phyloP scores from a whole-genome alignment of 2,113 vertebrate species.

The Atlantisia rogersi region DNA sequence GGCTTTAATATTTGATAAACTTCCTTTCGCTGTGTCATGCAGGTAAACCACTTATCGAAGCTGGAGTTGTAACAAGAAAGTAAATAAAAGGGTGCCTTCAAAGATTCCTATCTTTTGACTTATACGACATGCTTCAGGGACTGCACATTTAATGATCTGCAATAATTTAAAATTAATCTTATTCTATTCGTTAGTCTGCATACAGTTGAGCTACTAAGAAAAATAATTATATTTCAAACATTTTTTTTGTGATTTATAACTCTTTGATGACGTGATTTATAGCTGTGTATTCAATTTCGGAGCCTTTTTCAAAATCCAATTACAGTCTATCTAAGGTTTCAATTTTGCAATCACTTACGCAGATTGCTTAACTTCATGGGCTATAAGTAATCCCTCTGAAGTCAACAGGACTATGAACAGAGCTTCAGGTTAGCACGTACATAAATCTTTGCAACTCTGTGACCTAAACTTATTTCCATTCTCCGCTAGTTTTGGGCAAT shows the following conservation, averaged over 20 bases:
- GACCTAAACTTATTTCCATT: background rate
- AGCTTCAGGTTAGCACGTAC: background rate
- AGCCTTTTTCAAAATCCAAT: constrained; percentile 58
- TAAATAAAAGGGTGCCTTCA: constrained; percentile 50
- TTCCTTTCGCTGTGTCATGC: background rate
- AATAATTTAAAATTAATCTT: constrained; percentile 21
- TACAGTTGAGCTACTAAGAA: background rate
- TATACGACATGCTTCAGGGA: background rate
- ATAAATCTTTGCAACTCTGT: constrained; percentile 9
- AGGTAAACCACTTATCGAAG: constrained; percentile 11
- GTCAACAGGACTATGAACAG: constrained; percentile 18
- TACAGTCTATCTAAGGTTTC: constrained; percentile 39
- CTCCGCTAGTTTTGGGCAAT: background rate
- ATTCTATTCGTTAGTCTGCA: constrained; percentile 14
- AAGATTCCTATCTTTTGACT: background rate
- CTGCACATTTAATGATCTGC: background rate
- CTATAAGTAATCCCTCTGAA: constrained; percentile 37
- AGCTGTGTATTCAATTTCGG: constrained; percentile 23
- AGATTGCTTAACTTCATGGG: constrained; percentile 47
- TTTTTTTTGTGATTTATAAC: background rate
- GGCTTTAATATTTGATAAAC: constrained; percentile 53
- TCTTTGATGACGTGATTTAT: background rate
- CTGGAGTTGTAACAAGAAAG: constrained; percentile 20
- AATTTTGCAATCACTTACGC: constrained; percentile 37
- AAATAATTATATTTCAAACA: background rate